Conservation (phyloP, 2,888 invertebrate genomes). For the Rhaphigaster nebulosa region DNA sequence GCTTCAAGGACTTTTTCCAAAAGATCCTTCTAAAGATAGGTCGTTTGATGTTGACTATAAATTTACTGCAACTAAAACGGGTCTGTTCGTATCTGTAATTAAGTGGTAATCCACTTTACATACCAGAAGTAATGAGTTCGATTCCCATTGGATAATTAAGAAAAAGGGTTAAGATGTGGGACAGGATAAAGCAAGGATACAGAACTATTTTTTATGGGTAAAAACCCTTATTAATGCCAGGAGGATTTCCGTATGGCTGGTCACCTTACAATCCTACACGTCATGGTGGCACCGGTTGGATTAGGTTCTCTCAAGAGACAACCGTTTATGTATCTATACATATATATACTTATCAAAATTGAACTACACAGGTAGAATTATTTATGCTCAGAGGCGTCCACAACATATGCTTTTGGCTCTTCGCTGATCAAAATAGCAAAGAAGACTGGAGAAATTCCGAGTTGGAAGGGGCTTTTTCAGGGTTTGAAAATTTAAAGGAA, state of each 20-base stretch:
- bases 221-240: background rate
- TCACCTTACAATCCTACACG: background rate
- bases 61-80: background rate
- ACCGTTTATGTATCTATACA: too few relatives aligned
- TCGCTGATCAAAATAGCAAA: background rate
- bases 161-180: background rate
- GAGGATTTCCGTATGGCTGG: background rate
- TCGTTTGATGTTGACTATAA: background rate
- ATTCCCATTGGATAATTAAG: background rate
- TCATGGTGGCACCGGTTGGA: background rate
- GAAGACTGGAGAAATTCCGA: background rate
- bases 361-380: too few relatives aligned
- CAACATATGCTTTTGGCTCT: too few relatives aligned
- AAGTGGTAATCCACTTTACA: background rate
- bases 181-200: background rate
- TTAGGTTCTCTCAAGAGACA: background rate
- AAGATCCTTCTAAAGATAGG: background rate
- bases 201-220: background rate
- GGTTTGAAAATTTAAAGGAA: too few relatives aligned
- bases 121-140: background rate
- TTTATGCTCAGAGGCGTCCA: too few relatives aligned
- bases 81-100: background rate
- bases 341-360: background rate
- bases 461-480: too few relatives aligned
- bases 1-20: background rate